Evolutionary conservation across 2,113 vertebrate species (phyloP), one percentile per base, ranked within the genome.

Genomic region (Chiloscyllium plagiosum): DNA sequence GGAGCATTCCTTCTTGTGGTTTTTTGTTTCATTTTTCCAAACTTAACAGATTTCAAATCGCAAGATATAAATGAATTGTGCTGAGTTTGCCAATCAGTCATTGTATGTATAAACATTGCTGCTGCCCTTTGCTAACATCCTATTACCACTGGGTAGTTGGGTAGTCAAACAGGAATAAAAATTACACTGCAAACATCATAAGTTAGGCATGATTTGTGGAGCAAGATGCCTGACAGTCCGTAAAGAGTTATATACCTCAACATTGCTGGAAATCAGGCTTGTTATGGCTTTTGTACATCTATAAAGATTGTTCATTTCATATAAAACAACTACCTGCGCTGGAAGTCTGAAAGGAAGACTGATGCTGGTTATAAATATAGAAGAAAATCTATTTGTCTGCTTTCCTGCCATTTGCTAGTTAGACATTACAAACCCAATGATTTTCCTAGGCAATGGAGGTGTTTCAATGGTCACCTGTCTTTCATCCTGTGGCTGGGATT

Each of bases 241-340:
- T 97, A 97, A 98, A 98, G 99, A 98, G 98, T 98, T 98, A 98
- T 98, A 98, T 98, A 97, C 98, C 98, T 97, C 97, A 97, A 97
- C 97, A 97, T 98, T 97, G 97, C 98, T 98, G 98, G 98, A 99
- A 99, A 99, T 99, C 98, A 98, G 98, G 97, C 98, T 98, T 98
- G 98, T 99, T 99, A 98, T 98, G 98, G 98, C 97, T 98, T 97
- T 97, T 97, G 97, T 98, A 98, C 98, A 98, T 99, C 98, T 98
- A 99, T 99, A 99, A 99, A 99, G 98, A 99, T 98, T 98, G 98
- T 98, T 99, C 98, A 99, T 99, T 98, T 98, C 97, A 98, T 98
- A 98, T 98, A 98, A 98, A 99, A 98, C 98, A 98, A 98, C 98
- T 98, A 98, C 98, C 98, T 98, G 98, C 98, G 97, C 98, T 98